Evolutionary conservation across 2,888 invertebrate genomes (phyloP).

Genomic region (Diplazon laetatorius): DNA sequence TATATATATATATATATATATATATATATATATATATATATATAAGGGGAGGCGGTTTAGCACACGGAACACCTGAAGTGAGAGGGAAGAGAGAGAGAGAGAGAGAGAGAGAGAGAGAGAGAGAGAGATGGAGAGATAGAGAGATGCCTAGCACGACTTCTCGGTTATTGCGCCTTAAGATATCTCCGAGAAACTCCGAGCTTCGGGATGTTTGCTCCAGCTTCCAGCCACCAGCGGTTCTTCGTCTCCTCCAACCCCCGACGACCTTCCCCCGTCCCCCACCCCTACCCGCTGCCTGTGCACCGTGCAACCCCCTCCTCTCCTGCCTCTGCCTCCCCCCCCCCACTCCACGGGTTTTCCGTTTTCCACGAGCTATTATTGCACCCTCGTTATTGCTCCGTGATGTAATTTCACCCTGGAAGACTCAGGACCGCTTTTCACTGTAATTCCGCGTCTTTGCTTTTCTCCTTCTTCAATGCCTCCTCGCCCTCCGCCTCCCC

Average conservation of each 20-base stretch:
- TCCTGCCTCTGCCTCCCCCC: conserved; percentile 32
- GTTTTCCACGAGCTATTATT: conserved; percentile 72
- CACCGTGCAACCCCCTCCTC: conserved; percentile 34
- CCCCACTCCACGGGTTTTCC: conserved; percentile 57
- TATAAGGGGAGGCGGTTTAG: conserved; percentile 21
- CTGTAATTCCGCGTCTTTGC: conserved; percentile 40
- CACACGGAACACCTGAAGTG: not conserved
- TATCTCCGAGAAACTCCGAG: conserved; percentile 64
- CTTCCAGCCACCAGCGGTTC: conserved; percentile 42
- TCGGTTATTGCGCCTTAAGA: conserved; percentile 75
- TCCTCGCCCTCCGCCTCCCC: not conserved
- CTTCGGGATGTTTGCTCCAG: conserved; percentile 64
- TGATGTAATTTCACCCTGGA: conserved; percentile 74
- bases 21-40: not conserved
- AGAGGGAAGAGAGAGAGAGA: conserved; percentile 10
- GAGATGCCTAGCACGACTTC: conserved; percentile 64
- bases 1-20: not conserved
- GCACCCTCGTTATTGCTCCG: conserved; percentile 73
- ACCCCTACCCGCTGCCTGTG: conserved; percentile 27
- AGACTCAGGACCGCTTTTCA: conserved; percentile 54
- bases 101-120: conserved; percentile 29
- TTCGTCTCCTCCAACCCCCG: conserved; percentile 28
- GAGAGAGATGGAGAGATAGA: conserved; percentile 14
- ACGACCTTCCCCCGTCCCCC: conserved; percentile 3
- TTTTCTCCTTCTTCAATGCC: conserved; percentile 24